Conservation (phyloP, 2,113 vertebrate species). For the Stegastes partitus region DNA sequence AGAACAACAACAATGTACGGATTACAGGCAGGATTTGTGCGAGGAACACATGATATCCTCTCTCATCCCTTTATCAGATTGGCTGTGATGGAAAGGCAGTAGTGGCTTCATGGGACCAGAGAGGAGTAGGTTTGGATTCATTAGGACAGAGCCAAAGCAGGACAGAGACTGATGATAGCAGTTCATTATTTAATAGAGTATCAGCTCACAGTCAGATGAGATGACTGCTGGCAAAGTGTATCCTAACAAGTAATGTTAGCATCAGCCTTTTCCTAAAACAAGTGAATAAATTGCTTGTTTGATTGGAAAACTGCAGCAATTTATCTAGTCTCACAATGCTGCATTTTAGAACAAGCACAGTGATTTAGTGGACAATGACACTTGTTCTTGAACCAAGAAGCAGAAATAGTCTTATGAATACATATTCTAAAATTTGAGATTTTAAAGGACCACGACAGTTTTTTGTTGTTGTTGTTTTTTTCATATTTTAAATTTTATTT, state of each 20-base stretch:
- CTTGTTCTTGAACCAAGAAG: background rate
- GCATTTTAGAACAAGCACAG: slow-evolving; percentile 15
- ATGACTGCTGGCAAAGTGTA: slow-evolving; percentile 24
- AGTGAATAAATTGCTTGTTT: slow-evolving; percentile 14
- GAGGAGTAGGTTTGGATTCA: slow-evolving; percentile 70
- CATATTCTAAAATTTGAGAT: background rate
- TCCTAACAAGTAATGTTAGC: slow-evolving; percentile 17
- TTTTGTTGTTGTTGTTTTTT: slow-evolving; percentile 1
- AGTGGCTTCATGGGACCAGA: slow-evolving; percentile 43
- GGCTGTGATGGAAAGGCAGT: slow-evolving; percentile 71
- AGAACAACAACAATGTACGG: slow-evolving; percentile 82
- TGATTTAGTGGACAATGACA: slow-evolving; percentile 15
- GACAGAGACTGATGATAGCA: slow-evolving; percentile 50
- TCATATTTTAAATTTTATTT: background rate
- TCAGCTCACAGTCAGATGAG: slow-evolving; percentile 49
- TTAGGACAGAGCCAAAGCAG: slow-evolving; percentile 64
- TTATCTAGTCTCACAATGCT: slow-evolving; percentile 31
- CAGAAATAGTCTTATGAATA: background rate
- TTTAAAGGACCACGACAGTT: background rate
- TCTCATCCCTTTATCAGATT: slow-evolving; percentile 84
- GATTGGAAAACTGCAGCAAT: slow-evolving; percentile 48
- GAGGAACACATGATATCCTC: slow-evolving; percentile 83
- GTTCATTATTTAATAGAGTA: slow-evolving; percentile 51
- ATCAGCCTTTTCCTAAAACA: slow-evolving; percentile 12
- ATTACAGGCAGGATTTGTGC: slow-evolving; percentile 85